phyloP scores from a whole-genome alignment of 2,113 vertebrate genomes.

The Leptodactylus fuscus region DNA sequence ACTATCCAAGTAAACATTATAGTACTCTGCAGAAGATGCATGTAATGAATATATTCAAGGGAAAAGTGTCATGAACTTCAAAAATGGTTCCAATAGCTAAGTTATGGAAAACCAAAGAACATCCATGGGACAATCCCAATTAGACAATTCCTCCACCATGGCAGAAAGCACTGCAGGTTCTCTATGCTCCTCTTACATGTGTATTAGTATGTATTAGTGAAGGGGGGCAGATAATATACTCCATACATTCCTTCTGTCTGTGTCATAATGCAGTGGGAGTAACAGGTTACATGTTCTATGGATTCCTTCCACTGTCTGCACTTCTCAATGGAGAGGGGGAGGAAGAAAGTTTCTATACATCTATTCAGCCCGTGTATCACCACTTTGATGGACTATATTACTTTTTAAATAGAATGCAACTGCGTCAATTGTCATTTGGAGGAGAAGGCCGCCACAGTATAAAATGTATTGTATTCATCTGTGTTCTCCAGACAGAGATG shows the following conservation, averaged over 20 bases:
- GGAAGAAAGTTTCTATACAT: neutral
- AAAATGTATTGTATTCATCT: neutral
- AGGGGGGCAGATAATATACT: neutral
- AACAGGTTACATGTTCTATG: constrained; percentile 25
- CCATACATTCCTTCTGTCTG: constrained; percentile 15
- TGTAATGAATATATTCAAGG: no score
- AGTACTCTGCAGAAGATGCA: no score
- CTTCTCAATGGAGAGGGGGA: neutral
- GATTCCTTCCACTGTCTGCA: constrained; percentile 13
- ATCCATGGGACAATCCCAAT: neutral
- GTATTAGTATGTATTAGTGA: no score
- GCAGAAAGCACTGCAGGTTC: neutral
- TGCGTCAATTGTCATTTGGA: neutral
- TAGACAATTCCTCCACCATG: neutral
- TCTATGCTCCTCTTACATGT: neutral
- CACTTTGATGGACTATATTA: neutral
- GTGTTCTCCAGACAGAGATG: neutral
- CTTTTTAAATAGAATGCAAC: neutral
- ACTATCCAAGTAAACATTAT: no score
- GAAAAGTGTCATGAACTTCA: no score
- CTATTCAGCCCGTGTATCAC: neutral
- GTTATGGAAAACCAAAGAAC: neutral
- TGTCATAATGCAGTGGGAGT: neutral
- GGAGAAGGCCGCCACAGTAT: neutral
- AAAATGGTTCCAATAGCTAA: no score